Evolutionary conservation across 2,113 vertebrate genomes (phyloP), one percentile per base, ranked within the genome.

Genomic region (Phasianus colchicus): DNA sequence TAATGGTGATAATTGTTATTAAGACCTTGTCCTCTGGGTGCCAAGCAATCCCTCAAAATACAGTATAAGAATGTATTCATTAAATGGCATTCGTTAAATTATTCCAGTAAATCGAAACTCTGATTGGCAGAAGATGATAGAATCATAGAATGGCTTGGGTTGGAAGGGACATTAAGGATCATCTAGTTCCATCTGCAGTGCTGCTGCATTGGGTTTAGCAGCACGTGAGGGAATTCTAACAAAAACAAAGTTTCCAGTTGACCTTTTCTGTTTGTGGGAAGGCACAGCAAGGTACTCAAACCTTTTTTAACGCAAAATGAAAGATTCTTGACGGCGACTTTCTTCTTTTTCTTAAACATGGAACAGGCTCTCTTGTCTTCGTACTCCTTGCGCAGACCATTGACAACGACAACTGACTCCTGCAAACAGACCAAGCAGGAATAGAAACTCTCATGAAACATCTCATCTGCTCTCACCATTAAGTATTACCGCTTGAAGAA

Each of bases 261-360:
- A 8, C 10, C 36, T 43, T 65, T 54, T 3, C 19, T 9, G 9
- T 24, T 76, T 19, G 13, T 15, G 9, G 38, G 32, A 3, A 13
- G 52, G 10, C 11, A 24, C 5, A 79, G 65, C 4, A 57, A 96
- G 65, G 50, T 8, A 58, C 40, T 72, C 20, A 9, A 61, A 99
- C 99, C 99, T 99, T 99, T 99, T 81, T 98, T 98, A 30, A 99
- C 98, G 21, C 98, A 98, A 73, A 99, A 99, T 10, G 98, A 99
- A 79, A 99, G 42, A 83, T 99, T 99, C 97, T 96, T 98, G 9
- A 98, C 97, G 75, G 98, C 99, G 52, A 98, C 95, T 96, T 97
- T 99, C 82, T 96, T 98, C 86, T 50, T 89, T 89, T 83, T 97
- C 91, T 94, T 97, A 10, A 98, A 97, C 32, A 97, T 96, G 4